phyloP scores from a whole-genome alignment of 2,888 invertebrate genomes.

The Diaperis boleti region DNA sequence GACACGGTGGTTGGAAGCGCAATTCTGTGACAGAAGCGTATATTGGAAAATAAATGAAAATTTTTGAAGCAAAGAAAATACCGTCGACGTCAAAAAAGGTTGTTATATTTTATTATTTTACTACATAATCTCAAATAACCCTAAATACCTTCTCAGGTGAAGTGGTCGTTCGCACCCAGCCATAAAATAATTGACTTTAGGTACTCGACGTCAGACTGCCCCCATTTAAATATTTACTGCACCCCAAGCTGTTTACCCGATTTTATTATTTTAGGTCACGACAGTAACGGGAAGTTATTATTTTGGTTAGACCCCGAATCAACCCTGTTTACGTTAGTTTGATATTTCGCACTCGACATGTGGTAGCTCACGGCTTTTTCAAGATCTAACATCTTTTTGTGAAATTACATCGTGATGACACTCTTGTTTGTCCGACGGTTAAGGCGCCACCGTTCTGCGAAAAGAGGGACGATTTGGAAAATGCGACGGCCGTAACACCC shows the following conservation, averaged over 20 bases:
- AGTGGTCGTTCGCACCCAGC: conserved; percentile 16
- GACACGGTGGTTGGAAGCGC: too few species aligned
- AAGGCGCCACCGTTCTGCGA: conserved; percentile 23
- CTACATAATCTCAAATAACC: too few species aligned
- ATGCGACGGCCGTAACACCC: conserved; percentile 39
- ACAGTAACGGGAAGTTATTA: conserved; percentile 40
- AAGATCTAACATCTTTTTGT: too few species aligned
- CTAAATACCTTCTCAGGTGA: conserved; percentile 9
- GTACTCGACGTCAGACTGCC: conserved; percentile 11
- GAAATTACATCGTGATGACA: conserved; percentile 28
- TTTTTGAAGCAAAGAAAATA: too few species aligned
- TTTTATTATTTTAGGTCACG: conserved; percentile 38
- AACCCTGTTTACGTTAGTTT: conserved; percentile 47
- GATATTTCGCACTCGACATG: conserved; percentile 51
- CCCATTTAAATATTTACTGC: conserved; percentile 37
- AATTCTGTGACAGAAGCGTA: too few species aligned
- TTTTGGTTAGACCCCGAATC: conserved; percentile 33
- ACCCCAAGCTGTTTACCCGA: conserved; percentile 15
- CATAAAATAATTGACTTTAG: conserved; percentile 23
- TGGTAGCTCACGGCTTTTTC: conserved; percentile 28
- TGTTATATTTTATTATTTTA: too few species aligned
- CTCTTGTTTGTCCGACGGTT: conserved; percentile 33
- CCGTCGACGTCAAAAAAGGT: too few species aligned
- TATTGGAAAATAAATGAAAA: too few species aligned
- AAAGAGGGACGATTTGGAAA: conserved; percentile 42